Evolutionary conservation across 2,888 invertebrate species (phyloP).

Genomic region (Papilio protenor): DNA sequence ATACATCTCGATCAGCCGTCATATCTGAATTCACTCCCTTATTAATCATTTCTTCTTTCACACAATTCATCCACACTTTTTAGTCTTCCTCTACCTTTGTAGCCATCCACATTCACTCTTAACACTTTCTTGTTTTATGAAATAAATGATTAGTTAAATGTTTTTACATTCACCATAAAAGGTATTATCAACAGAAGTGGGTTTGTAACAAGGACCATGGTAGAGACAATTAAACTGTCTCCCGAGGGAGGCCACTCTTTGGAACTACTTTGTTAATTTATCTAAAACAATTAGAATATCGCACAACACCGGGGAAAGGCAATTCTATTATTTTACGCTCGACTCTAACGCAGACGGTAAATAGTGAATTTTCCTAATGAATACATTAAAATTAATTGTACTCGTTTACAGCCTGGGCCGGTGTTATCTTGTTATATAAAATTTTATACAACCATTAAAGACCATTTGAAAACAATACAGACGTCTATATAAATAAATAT

Average conservation of each 20-base stretch:
- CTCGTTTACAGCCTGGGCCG: slow-evolving; percentile 27
- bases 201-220: slow-evolving; percentile 64
- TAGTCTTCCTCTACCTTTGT: no score
- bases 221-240: slow-evolving; percentile 72
- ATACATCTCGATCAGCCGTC: no score
- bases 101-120: no score
- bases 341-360: slow-evolving; percentile 58
- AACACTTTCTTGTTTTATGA: no score
- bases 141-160: background rate
- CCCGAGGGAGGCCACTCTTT: slow-evolving; percentile 75
- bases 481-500: slow-evolving; percentile 12
- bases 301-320: slow-evolving; percentile 56
- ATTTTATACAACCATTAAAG: slow-evolving; percentile 37
- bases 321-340: slow-evolving; percentile 71
- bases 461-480: slow-evolving; percentile 26
- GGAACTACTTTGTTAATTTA: slow-evolving; percentile 81
- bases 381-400: slow-evolving; percentile 43
- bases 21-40: no score
- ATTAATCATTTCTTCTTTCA: no score
- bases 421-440: slow-evolving; percentile 25
- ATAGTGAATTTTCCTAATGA: slow-evolving; percentile 46
- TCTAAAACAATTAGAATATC: slow-evolving; percentile 67
- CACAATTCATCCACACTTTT: no score
- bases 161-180: slow-evolving; percentile 45
- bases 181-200: slow-evolving; percentile 67